A percentile compares a stretch with the other conserved stretches of the same genome.
Conservation (phyloP, 2,113 vertebrate genomes). For the Haemorhous mexicanus region DNA sequence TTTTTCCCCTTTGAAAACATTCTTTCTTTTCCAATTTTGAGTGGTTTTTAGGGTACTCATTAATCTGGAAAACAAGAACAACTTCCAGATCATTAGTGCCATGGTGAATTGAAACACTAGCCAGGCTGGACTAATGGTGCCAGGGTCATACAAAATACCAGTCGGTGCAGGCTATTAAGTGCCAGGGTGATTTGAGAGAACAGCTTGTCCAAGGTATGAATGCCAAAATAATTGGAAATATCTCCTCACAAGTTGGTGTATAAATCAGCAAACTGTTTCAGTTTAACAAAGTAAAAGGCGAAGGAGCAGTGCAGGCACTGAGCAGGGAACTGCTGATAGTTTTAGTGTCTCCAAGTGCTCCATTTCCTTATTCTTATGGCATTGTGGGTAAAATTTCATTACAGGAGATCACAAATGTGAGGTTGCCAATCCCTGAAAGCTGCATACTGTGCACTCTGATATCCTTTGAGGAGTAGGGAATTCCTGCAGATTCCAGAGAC, state of each 20-base stretch:
- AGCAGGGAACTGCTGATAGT: background rate
- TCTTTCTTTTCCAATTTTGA: conserved; percentile 67
- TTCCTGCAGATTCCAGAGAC: conserved; percentile 49
- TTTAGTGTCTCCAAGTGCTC: conserved; percentile 4
- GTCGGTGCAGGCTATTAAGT: conserved; percentile 60
- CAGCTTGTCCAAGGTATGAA: conserved; percentile 73
- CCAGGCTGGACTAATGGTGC: conserved; percentile 73
- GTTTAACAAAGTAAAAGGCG: conserved; percentile 50
- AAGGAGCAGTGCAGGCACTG: background rate
- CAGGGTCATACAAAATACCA: conserved; percentile 74
- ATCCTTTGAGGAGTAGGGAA: conserved; percentile 56
- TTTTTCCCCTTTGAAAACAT: conserved; percentile 58
- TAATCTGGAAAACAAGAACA: conserved; percentile 74
- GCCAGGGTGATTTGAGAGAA: conserved; percentile 78
- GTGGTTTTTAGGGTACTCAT: conserved; percentile 73
- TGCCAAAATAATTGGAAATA: conserved; percentile 79
- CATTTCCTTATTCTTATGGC: background rate
- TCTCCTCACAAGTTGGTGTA: conserved; percentile 59
- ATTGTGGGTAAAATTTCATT: conserved; percentile 44
- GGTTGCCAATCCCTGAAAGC: conserved; percentile 52
- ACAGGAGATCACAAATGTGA: background rate
- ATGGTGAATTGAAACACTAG: conserved; percentile 63
- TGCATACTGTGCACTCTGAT: background rate
- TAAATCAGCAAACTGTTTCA: conserved; percentile 72
- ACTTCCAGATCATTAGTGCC: conserved; percentile 78